Percentiles rank a stretch among this genome's conserved stretches.
phyloP scores from a whole-genome alignment of 2,113 vertebrate genomes.

The Psephotus haematonotus region DNA sequence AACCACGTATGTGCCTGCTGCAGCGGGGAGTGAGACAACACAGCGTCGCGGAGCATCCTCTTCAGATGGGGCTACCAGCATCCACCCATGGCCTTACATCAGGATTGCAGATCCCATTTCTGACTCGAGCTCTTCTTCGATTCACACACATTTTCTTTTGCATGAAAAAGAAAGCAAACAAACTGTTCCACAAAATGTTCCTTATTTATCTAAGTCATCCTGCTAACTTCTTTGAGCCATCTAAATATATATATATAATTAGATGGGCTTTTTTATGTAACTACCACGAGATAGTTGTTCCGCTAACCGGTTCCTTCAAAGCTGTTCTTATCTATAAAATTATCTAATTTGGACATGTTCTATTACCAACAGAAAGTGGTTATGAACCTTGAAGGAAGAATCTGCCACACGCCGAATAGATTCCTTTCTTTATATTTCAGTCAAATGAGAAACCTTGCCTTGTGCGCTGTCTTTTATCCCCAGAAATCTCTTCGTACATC shows the following conservation, averaged over 20 bases:
- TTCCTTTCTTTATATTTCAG: neutral
- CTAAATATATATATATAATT: constrained; percentile 53
- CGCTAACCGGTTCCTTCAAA: neutral
- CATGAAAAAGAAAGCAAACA: neutral
- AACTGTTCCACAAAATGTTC: constrained; percentile 39
- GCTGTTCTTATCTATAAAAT: constrained; percentile 24
- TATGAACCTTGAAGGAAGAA: neutral
- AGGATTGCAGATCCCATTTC: neutral
- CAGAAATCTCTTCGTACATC: neutral
- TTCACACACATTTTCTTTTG: neutral
- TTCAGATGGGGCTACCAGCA: neutral
- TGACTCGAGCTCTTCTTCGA: neutral
- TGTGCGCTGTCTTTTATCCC: neutral
- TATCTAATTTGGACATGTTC: constrained; percentile 8
- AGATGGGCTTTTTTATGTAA: constrained; percentile 54
- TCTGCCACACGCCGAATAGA: neutral
- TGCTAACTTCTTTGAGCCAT: constrained; percentile 18
- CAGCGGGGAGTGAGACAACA: neutral
- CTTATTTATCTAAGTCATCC: constrained; percentile 42
- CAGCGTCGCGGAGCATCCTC: neutral
- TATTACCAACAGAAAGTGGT: neutral
- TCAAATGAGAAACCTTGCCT: neutral
- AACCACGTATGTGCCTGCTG: neutral
- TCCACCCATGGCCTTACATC: neutral
- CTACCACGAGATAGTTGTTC: constrained; percentile 11